Conservation (phyloP, 2,797 vertebrate species). For the Cirrhinus mrigala region DNA sequence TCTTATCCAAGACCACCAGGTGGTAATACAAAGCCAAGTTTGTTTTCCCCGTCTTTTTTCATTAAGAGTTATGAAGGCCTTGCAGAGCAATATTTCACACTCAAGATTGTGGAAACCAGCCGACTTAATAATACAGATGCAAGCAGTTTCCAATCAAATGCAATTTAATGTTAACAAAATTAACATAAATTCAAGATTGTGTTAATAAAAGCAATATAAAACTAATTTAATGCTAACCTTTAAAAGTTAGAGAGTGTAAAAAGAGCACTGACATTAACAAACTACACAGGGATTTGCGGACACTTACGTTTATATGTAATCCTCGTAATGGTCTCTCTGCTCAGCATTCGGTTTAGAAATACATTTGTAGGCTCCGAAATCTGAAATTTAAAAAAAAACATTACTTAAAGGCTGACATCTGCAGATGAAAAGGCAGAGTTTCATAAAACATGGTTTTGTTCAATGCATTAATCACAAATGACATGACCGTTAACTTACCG, state of each 20-base stretch:
- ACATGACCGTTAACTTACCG: constrained; percentile 34
- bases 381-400: constrained; percentile 70
- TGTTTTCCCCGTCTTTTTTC: background rate
- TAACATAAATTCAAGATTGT: background rate
- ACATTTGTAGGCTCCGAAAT: constrained; percentile 94
- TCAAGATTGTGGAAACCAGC: background rate
- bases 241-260: background rate
- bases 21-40: constrained; percentile 35
- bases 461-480: constrained; percentile 36
- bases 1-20: constrained; percentile 23
- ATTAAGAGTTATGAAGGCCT: constrained; percentile 29
- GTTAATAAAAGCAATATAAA: background rate
- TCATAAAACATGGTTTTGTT: constrained; percentile 33
- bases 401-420: constrained; percentile 43
- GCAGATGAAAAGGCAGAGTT: constrained; percentile 32
- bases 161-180: background rate
- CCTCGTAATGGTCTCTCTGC: constrained; percentile 97
- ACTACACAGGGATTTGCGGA: constrained; percentile 20
- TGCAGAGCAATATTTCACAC: constrained; percentile 8
- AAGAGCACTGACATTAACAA: background rate
- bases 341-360: constrained; percentile 97
- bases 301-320: constrained; percentile 98
- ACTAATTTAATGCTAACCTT: background rate
- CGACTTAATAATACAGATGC: background rate
- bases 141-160: background rate